Evolutionary conservation across 2,797 vertebrate genomes (phyloP).

Genomic region (Lepus oiostolus): DNA sequence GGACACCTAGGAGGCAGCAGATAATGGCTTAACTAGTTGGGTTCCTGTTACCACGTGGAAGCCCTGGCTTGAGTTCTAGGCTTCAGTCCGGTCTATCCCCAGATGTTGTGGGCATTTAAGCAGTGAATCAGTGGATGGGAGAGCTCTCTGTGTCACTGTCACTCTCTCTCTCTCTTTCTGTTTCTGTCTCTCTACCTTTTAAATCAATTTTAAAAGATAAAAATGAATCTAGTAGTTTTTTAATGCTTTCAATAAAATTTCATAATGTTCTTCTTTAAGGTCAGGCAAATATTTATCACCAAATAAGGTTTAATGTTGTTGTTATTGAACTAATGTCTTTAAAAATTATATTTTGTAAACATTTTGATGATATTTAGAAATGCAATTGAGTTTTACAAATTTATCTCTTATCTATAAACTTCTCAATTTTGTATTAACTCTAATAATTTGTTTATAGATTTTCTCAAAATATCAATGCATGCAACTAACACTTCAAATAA

Average conservation of each 20-base stretch:
- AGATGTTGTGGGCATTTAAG: no score
- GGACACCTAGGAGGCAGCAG: no score
- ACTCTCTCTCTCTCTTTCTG: no score
- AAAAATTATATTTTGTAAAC: neutral
- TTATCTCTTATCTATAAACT: neutral
- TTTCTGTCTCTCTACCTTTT: no score
- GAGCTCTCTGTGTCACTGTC: no score
- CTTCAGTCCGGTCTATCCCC: no score
- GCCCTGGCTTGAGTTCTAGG: no score
- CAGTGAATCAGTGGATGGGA: no score
- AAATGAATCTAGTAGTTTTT: neutral
- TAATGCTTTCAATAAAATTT: neutral
- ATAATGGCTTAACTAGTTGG: no score
- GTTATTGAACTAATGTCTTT: neutral
- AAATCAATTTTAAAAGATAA: no score
- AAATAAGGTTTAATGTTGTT: neutral
- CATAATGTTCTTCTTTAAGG: neutral
- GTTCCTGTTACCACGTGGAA: no score
- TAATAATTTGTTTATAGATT: constrained; percentile 6
- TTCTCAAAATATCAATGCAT: neutral
- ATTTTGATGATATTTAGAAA: neutral
- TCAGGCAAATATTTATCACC: neutral
- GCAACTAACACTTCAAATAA: neutral
- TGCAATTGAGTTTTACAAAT: neutral
- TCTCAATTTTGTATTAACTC: neutral